A percentile compares a stretch with the other conserved stretches of the same genome.
Conservation (phyloP, 2,797 vertebrate species). For the Strix occidentalis region DNA sequence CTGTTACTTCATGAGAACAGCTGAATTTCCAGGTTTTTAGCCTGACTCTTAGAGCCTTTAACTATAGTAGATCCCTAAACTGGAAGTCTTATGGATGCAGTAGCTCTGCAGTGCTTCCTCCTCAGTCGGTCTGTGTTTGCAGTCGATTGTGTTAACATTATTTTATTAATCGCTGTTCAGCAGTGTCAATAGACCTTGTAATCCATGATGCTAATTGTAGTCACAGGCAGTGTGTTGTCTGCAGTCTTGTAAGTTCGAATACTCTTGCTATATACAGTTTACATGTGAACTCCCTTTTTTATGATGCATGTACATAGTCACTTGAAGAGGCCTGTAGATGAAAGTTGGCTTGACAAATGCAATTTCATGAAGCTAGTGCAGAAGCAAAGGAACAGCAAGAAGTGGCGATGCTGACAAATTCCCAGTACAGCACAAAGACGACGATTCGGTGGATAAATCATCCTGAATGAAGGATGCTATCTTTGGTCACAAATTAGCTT, state of each 20-base stretch:
- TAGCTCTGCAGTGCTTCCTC: constrained; percentile 51
- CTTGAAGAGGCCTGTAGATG: constrained; percentile 82
- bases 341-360: constrained; percentile 70
- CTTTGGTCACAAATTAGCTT: constrained; percentile 95
- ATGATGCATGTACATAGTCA: constrained; percentile 33
- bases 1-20: not conserved
- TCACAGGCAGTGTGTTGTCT: constrained; percentile 71
- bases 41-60: constrained; percentile 43
- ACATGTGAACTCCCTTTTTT: constrained; percentile 59
- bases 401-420: constrained; percentile 56
- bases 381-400: constrained; percentile 63
- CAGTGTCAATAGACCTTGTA: constrained; percentile 41
- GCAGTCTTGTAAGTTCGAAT: constrained; percentile 72
- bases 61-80: constrained; percentile 26
- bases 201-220: constrained; percentile 62
- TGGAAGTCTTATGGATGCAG: constrained; percentile 20
- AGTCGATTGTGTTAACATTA: constrained; percentile 11
- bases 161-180: not conserved
- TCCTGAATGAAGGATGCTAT: constrained; percentile 77
- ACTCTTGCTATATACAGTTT: constrained; percentile 79
- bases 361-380: constrained; percentile 50
- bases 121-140: constrained; percentile 1
- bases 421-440: constrained; percentile 62
- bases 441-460: constrained; percentile 68
- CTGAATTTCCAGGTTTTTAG: constrained; percentile 29